Percentiles rank a stretch among this genome's conserved stretches.
These are phyloP conservation scores for Bolinopsis microptera DNA, from an alignment of 37 sponge, comb jelly and placozoan genomes.

Conservation along the genomic window DNA sequence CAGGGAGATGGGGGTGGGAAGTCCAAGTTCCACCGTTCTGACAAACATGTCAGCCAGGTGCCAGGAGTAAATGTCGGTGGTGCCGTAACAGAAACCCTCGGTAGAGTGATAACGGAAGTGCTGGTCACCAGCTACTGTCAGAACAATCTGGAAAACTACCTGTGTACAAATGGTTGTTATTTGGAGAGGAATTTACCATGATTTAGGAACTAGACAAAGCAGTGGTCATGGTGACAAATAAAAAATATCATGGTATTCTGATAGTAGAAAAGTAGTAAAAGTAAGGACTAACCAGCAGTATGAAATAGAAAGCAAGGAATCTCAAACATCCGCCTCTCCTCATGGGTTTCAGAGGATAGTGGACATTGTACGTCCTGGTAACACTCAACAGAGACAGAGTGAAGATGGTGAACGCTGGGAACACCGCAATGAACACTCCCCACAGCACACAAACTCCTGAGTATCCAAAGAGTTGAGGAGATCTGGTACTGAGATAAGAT, in stretches of 20 bases:
- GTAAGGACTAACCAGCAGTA: not conserved
- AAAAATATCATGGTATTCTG: not conserved
- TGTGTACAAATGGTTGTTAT: too few species aligned
- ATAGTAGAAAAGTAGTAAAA: too few species aligned
- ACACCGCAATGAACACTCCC: not conserved
- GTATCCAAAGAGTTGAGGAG: not conserved
- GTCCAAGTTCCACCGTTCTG: not conserved
- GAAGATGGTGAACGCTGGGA: not conserved
- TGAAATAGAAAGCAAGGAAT: not conserved
- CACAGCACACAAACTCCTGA: not conserved
- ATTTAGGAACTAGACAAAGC: not conserved
- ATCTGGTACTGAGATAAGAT: not conserved
- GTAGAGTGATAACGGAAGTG: not conserved
- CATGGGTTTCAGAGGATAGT: not conserved
- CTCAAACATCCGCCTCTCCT: not conserved
- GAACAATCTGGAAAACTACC: not conserved
- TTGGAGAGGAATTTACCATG: too few species aligned
- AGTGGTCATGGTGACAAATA: not conserved
- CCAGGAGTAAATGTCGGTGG: not conserved
- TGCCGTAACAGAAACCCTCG: not conserved
- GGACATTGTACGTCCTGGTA: constrained; percentile 5
- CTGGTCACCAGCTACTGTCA: not conserved
- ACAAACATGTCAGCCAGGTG: not conserved
- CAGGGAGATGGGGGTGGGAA: not conserved
- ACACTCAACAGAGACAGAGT: constrained; percentile 15